A percentile compares a stretch with the other conserved stretches of the same genome.
phyloP scores from a whole-genome alignment of 2,113 vertebrate genomes.

The Tauraco erythrolophus region DNA sequence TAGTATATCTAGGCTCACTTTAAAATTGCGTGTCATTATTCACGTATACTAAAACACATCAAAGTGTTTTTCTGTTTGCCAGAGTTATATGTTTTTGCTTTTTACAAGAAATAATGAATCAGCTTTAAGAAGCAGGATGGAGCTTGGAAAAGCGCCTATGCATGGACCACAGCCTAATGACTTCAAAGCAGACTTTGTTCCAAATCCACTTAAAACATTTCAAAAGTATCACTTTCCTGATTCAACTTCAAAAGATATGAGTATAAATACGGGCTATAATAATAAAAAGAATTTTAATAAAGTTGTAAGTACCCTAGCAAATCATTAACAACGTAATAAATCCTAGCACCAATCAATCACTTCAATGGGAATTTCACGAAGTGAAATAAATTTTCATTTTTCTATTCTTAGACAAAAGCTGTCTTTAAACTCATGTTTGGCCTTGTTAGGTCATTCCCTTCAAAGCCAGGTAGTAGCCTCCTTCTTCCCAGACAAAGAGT shows the following conservation, averaged over 20 bases:
- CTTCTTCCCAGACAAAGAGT: background rate
- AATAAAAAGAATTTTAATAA: background rate
- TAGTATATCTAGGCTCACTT: background rate
- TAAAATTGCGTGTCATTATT: background rate
- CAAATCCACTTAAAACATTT: slow-evolving; percentile 17
- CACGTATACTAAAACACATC: background rate
- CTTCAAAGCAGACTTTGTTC: background rate
- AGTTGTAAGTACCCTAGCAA: background rate
- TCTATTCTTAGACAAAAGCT: background rate
- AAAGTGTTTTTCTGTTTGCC: background rate
- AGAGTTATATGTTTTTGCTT: background rate
- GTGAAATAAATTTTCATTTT: background rate
- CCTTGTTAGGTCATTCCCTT: background rate
- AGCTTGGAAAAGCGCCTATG: background rate
- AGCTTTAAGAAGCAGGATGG: background rate
- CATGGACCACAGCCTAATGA: background rate
- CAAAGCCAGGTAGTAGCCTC: background rate
- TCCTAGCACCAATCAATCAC: background rate
- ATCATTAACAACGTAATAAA: background rate
- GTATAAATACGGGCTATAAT: background rate
- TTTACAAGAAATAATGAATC: background rate
- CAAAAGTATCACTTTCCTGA: background rate
- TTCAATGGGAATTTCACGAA: background rate
- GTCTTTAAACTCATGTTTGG: background rate
- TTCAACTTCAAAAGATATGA: background rate